phyloP scores from a whole-genome alignment of 1,140 invertebrate genomes.

The Telenomus remus region DNA sequence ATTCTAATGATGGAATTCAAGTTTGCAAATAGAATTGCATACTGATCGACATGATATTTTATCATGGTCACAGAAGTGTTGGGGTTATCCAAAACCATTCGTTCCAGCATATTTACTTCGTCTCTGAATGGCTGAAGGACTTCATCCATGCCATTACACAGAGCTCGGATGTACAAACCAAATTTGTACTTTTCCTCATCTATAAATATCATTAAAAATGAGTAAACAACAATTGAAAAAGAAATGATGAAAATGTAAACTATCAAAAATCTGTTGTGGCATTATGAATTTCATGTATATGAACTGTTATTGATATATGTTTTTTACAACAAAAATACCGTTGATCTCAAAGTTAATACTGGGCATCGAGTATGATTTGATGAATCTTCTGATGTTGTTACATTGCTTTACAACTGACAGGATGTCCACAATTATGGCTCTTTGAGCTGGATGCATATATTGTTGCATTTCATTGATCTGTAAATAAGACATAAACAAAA shows the following conservation, averaged over 20 bases:
- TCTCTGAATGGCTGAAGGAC: constrained; percentile 77
- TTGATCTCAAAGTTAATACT: constrained; percentile 34
- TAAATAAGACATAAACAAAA: constrained; percentile 26
- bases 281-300: too few species aligned
- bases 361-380: constrained; percentile 58
- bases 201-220: constrained; percentile 24
- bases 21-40: constrained; percentile 75
- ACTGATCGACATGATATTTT: constrained; percentile 74
- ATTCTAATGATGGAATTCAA: constrained; percentile 77
- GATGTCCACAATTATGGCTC: constrained; percentile 66
- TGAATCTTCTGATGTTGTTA: constrained; percentile 66
- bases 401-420: constrained; percentile 66
- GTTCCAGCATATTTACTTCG: constrained; percentile 77
- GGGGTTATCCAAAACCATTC: constrained; percentile 74
- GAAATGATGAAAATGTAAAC: not conserved
- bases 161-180: constrained; percentile 78
- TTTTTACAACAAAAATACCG: constrained; percentile 19
- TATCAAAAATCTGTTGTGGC: too few species aligned
- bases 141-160: constrained; percentile 78
- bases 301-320: too few species aligned
- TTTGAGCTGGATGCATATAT: constrained; percentile 71
- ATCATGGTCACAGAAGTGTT: constrained; percentile 76
- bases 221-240: too few species aligned
- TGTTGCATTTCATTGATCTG: constrained; percentile 66
- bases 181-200: constrained; percentile 46